Base-by-base conservation (phyloP, 2,113 vertebrate species). In the Hassar affinis region DNA sequence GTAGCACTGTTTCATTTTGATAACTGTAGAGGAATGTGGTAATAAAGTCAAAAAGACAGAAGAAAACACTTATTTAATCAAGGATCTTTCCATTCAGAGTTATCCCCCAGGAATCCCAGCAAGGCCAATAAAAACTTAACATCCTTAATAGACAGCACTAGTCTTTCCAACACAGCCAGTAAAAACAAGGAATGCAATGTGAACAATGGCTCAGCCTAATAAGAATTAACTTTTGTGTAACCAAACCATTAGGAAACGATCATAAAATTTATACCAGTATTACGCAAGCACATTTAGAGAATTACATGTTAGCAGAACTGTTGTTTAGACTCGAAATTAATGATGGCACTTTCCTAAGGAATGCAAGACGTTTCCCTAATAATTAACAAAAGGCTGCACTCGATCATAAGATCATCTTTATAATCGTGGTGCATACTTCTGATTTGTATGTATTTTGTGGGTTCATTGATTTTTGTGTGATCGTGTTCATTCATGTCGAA, bases 11-110 rank as follows among this genome's bases (percentile, higher is more conserved):
- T 27, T 1, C 42, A 42, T 27, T 76, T 22, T 35, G 49, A 81
- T 62, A 59, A 71, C 30, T 6, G 8, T 33, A n/a, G 72, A 79
- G 61, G 79, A 85, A 84, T 79, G 68, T 45, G n/a, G 56, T 69
- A 25, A 47, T 80, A 76, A 38, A 85, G 83, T 33, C n/a, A 8
- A 49, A 18, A 69, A 45, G 47, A 57, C 84, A 87, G 47, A 87
- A 83, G 88, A 84, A 87, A 89, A 85, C 88, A 80, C 79, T 85
- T 88, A 83, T 78, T 84, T 81, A 64, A 87, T 86, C 84, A 80
- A 74, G 56, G 42, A n/a, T 76, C 57, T 87, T 89, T 89, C 83
- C 84, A 87, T 85, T 77, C 80, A 76, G 69, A 77, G 75, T 52
- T 66, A 51, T 80, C 85, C 74, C 49, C 54, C 62, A 85, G 82